phyloP scores from a whole-genome alignment of 2,113 vertebrate species.

The Ochotona princeps region DNA sequence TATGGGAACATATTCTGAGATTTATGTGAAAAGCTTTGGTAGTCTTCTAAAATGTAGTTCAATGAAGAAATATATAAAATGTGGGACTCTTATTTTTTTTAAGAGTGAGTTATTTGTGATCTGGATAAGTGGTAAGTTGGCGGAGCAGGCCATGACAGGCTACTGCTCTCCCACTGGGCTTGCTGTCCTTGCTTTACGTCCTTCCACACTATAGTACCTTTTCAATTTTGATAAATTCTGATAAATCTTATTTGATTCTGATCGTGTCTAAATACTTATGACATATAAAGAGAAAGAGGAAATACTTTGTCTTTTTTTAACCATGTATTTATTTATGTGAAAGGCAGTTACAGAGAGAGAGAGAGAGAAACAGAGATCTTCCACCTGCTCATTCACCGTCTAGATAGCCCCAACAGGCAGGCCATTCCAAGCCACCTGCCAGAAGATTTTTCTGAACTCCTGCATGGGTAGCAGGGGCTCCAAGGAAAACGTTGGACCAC shows the following conservation, averaged over 20 bases:
- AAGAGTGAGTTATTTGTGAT: conserved; percentile 51
- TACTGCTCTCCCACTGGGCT: not conserved
- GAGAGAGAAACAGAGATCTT: too few relatives aligned
- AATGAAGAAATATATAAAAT: conserved; percentile 57
- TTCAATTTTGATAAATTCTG: not conserved
- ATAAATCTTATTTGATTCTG: too few relatives aligned
- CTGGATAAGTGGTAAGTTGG: conserved; percentile 33
- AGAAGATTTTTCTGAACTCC: too few relatives aligned
- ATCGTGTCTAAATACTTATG: not conserved
- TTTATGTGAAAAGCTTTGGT: conserved; percentile 42
- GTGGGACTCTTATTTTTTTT: not conserved
- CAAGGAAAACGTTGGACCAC: too few relatives aligned
- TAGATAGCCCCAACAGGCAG: too few relatives aligned
- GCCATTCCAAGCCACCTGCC: too few relatives aligned
- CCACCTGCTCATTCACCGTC: too few relatives aligned
- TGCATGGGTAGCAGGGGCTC: too few relatives aligned
- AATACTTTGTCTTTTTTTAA: too few relatives aligned
- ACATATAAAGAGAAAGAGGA: not conserved
- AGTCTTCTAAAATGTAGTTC: conserved; percentile 55
- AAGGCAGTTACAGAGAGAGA: too few relatives aligned
- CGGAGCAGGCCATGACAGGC: not conserved
- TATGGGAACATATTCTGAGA: conserved; percentile 30
- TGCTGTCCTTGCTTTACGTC: not conserved
- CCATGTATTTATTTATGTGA: too few relatives aligned
- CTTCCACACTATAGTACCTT: not conserved